phyloP scores from a whole-genome alignment of 2,113 vertebrate species.

The Zootoca vivipara region DNA sequence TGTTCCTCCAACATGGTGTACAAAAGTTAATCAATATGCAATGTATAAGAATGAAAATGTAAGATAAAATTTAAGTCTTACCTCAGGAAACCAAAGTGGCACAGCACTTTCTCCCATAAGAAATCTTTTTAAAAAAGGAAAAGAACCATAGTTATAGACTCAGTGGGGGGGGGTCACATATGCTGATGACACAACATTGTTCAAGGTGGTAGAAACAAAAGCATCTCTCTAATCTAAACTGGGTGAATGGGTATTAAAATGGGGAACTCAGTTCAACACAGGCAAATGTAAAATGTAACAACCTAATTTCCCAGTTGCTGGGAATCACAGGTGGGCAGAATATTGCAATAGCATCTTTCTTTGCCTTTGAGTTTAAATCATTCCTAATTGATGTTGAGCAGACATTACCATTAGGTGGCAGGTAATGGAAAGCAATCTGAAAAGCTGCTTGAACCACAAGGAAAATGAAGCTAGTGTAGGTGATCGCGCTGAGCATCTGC shows the following conservation, averaged over 20 bases:
- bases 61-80: neutral
- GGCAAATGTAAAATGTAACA: no score
- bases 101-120: slow-evolving; percentile 19
- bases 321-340: no score
- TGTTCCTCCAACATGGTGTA: no score
- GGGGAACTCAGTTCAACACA: no score
- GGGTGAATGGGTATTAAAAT: no score
- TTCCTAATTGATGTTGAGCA: neutral
- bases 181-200: no score
- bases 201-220: no score
- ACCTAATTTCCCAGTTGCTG: no score
- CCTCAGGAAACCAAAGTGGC: slow-evolving; percentile 28
- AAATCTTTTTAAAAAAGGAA: neutral
- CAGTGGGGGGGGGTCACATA: no score
- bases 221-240: no score
- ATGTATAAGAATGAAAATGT: neutral
- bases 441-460: slow-evolving; percentile 75
- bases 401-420: slow-evolving; percentile 69
- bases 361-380: neutral
- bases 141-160: neutral
- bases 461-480: slow-evolving; percentile 73
- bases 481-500: slow-evolving; percentile 62
- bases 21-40: no score
- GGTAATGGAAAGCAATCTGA: slow-evolving; percentile 74
- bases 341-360: neutral